Evolutionary conservation across 2,888 invertebrate genomes (phyloP).

Genomic region (Pristionchus exspectatus): DNA sequence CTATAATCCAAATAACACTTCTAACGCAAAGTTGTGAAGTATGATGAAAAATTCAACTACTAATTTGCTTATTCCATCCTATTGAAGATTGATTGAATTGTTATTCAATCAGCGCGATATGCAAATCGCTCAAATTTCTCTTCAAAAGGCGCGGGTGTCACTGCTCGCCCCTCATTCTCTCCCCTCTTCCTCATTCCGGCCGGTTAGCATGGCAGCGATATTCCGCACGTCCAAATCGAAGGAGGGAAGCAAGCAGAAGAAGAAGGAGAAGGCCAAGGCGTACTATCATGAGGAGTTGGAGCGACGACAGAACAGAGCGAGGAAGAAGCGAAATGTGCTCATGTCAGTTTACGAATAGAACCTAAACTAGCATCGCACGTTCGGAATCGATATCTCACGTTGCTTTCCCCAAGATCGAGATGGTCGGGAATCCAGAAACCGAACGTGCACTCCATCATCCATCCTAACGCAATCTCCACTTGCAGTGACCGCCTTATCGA

Average conservation of each 20-base stretch:
- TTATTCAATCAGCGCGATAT: no score
- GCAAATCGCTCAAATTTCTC: no score
- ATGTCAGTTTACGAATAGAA: neutral
- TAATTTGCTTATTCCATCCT: no score
- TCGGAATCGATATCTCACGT: no score
- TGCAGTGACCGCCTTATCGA: neutral
- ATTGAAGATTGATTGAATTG: no score
- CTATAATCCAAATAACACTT: no score
- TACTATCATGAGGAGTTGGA: conserved; percentile 36
- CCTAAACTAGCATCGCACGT: no score
- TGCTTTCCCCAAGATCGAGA: no score
- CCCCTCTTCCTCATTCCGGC: neutral
- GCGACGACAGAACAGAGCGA: conserved; percentile 19
- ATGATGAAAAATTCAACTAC: neutral
- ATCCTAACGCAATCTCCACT: neutral
- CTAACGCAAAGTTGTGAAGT: no score
- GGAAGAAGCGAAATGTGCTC: conserved; percentile 27
- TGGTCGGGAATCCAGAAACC: no score
- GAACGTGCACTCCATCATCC: neutral
- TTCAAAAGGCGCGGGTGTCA: no score
- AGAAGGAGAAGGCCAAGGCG: conserved; percentile 10
- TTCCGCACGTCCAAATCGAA: conserved; percentile 6
- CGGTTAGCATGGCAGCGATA: neutral
- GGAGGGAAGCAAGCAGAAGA: neutral
- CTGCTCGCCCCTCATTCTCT: neutral